Conservation (phyloP, 2,797 vertebrate species). For the Betta splendens region DNA sequence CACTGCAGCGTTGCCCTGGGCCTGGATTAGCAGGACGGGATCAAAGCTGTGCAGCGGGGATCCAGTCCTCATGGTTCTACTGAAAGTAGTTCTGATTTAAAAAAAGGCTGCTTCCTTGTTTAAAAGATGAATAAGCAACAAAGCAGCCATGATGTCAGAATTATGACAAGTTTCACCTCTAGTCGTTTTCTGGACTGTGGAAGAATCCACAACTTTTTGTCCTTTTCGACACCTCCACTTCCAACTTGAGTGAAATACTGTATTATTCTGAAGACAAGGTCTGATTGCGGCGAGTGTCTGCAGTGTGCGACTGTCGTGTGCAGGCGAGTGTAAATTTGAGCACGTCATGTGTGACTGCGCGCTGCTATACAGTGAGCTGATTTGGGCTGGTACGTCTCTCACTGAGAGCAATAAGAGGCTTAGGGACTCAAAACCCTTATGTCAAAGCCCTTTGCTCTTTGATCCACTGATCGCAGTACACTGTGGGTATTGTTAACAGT, state of each 20-base stretch:
- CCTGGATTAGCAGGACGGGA: slow-evolving; percentile 46
- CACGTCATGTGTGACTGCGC: slow-evolving; percentile 50
- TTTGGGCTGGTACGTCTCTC: slow-evolving; percentile 28
- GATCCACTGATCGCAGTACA: slow-evolving; percentile 26
- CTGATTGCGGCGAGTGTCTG: slow-evolving; percentile 34
- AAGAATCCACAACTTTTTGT: slow-evolving; percentile 5
- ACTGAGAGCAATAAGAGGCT: slow-evolving; percentile 56
- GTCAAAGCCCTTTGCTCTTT: slow-evolving; percentile 35
- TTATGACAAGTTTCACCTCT: too few species aligned
- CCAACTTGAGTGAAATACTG: too few species aligned
- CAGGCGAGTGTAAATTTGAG: slow-evolving; percentile 26
- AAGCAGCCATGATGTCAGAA: background rate
- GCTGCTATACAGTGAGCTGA: slow-evolving; percentile 33
- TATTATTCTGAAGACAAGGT: slow-evolving; percentile 40
- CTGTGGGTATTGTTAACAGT: slow-evolving; percentile 21
- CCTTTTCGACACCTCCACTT: slow-evolving; percentile 5
- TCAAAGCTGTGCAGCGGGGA: slow-evolving; percentile 42
- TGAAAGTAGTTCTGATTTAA: slow-evolving; percentile 4
- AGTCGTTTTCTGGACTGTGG: too few species aligned
- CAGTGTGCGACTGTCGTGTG: slow-evolving; percentile 48
- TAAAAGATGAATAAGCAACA: background rate
- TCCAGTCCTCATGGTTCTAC: slow-evolving; percentile 16
- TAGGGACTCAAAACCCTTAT: slow-evolving; percentile 38
- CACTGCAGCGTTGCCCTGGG: slow-evolving; percentile 54
- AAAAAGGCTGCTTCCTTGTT: background rate